Percentiles rank a stretch among this genome's conserved stretches.
Evolutionary conservation across 2,888 invertebrate genomes (phyloP).

Genomic region (Hemaris fuciformis): DNA sequence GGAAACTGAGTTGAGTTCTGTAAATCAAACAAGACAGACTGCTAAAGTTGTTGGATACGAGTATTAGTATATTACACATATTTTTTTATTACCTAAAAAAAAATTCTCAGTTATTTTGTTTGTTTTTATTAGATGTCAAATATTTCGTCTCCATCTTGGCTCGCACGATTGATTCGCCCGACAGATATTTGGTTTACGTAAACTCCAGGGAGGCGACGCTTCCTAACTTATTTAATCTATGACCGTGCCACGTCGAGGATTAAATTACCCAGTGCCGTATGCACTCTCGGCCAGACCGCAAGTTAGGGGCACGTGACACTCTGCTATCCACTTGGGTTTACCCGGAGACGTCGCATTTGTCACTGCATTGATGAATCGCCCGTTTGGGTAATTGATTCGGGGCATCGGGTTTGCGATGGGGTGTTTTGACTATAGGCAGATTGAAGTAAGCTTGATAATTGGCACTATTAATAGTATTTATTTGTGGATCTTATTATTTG

Average conservation of each 20-base stretch:
- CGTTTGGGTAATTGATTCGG: slow-evolving; percentile 3
- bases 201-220: slow-evolving; percentile 13
- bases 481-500: no score
- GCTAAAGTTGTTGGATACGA: no score
- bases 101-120: no score
- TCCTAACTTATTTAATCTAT: slow-evolving; percentile 21
- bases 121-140: no score
- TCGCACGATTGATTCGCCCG: neutral
- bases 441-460: neutral
- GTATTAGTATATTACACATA: no score
- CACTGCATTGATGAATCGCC: slow-evolving; percentile 13
- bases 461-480: neutral
- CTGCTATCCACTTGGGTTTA: slow-evolving; percentile 19
- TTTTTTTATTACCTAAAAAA: neutral
- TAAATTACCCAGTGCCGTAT: slow-evolving; percentile 28
- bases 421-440: neutral
- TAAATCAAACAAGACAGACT: no score
- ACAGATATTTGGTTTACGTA: neutral
- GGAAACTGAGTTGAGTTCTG: no score
- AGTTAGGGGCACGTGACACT: slow-evolving; percentile 27
- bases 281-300: slow-evolving; percentile 29
- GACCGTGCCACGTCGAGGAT: slow-evolving; percentile 18
- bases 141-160: neutral
- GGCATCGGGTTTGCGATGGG: neutral
- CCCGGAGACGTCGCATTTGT: slow-evolving; percentile 13